Conservation (phyloP, 2,888 invertebrate genomes). For the Patella caerulea region DNA sequence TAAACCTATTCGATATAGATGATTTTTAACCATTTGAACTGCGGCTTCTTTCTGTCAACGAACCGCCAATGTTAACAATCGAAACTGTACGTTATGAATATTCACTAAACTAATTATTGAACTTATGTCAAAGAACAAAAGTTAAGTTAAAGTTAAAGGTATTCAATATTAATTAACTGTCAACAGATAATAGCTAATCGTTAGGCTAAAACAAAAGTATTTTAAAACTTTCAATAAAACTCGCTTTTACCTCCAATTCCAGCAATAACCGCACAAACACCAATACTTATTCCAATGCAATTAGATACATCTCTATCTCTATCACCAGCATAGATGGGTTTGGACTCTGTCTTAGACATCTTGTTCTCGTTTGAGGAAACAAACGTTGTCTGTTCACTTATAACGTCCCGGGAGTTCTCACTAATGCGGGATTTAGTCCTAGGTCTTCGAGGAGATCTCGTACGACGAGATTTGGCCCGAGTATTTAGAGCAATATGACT, state of each 20-base stretch:
- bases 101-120: too few relatives aligned
- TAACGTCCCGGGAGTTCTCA: background rate
- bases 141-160: too few relatives aligned
- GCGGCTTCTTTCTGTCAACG: too few relatives aligned
- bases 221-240: background rate
- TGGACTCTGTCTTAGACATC: background rate
- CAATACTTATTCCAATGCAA: slow-evolving; percentile 4
- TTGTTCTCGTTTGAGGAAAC: background rate
- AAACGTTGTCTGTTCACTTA: too few relatives aligned
- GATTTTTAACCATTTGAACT: too few relatives aligned
- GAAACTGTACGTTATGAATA: too few relatives aligned
- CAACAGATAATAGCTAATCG: too few relatives aligned
- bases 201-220: too few relatives aligned
- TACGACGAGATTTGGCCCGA: background rate
- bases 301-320: slow-evolving; percentile 2
- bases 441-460: background rate
- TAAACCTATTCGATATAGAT: too few relatives aligned
- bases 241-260: background rate
- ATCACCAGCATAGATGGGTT: background rate
- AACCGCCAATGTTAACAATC: too few relatives aligned
- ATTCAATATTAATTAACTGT: too few relatives aligned
- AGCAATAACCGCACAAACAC: background rate
- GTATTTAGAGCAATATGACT: background rate
- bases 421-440: background rate
- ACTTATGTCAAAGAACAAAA: too few relatives aligned